Percentiles rank a stretch among this genome's conserved stretches.
phyloP scores from a whole-genome alignment of 2,113 vertebrate genomes.

The Erinaceus europaeus region DNA sequence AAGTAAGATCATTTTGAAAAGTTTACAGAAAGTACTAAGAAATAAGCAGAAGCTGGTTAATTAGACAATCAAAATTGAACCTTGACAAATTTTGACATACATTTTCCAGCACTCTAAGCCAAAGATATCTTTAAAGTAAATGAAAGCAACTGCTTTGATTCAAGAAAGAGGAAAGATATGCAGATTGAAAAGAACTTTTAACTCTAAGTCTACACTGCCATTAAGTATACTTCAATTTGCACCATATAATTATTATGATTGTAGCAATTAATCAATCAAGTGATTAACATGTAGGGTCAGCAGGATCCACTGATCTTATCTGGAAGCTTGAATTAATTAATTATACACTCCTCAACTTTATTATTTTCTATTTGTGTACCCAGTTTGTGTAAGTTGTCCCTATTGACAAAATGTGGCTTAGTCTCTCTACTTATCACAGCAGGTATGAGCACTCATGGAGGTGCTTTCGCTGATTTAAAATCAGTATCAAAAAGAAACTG shows the following conservation, averaged over 20 bases:
- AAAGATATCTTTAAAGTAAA: slow-evolving; percentile 51
- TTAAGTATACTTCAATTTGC: slow-evolving; percentile 83
- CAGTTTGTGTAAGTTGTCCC: slow-evolving; percentile 70
- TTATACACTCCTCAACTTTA: slow-evolving; percentile 81
- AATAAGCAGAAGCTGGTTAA: slow-evolving; percentile 10
- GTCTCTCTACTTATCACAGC: slow-evolving; percentile 73
- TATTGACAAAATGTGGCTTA: slow-evolving; percentile 71
- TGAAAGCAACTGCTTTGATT: slow-evolving; percentile 67
- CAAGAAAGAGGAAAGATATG: slow-evolving; percentile 81
- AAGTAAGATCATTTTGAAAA: not conserved
- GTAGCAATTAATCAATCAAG: slow-evolving; percentile 88
- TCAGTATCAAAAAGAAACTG: slow-evolving; percentile 80
- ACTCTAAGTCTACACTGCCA: slow-evolving; percentile 82
- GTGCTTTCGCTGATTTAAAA: slow-evolving; percentile 76
- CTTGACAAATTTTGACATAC: slow-evolving; percentile 32
- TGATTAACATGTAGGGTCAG: slow-evolving; percentile 85
- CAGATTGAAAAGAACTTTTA: slow-evolving; percentile 81
- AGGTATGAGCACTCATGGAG: slow-evolving; percentile 54
- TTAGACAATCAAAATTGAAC: slow-evolving; percentile 16
- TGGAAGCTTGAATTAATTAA: slow-evolving; percentile 86
- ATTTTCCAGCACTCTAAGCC: not conserved
- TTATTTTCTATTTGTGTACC: slow-evolving; percentile 82
- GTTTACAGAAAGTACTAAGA: slow-evolving; percentile 9
- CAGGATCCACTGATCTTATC: slow-evolving; percentile 82
- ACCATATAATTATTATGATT: slow-evolving; percentile 87